Evolutionary conservation across 2,113 vertebrate genomes (phyloP).

Genomic region (Sinocyclocheilus anophthalmus): DNA sequence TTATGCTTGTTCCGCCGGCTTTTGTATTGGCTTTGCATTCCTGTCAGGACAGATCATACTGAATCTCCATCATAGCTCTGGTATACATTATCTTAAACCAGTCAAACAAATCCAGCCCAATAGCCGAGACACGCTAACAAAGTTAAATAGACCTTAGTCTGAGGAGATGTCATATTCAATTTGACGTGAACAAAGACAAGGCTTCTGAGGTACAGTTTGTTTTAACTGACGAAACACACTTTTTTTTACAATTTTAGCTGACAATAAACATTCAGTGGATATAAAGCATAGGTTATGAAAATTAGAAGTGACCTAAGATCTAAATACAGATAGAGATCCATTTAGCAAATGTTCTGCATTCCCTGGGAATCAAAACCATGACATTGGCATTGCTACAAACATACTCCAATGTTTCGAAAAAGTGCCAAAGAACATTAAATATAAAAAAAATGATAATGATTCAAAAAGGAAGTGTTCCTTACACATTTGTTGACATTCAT

Average conservation of each 20-base stretch:
- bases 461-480: neutral
- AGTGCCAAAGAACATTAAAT: neutral
- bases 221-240: neutral
- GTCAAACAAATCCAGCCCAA: slow-evolving; percentile 13
- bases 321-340: neutral
- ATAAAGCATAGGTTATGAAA: neutral
- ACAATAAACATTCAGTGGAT: neutral
- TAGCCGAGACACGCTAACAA: slow-evolving; percentile 14
- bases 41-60: slow-evolving; percentile 14
- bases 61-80: neutral
- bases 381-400: neutral
- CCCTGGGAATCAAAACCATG: neutral
- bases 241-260: neutral
- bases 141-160: slow-evolving; percentile 15
- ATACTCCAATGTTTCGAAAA: neutral
- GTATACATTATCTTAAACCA: neutral
- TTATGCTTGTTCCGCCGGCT: neutral
- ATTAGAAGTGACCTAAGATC: neutral
- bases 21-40: slow-evolving; percentile 4
- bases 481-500: neutral
- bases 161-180: neutral
- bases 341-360: neutral
- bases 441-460: neutral
- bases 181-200: slow-evolving; percentile 6
- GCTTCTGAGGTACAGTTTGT: neutral